A percentile compares a stretch with the other conserved stretches of the same genome.
Conservation (phyloP, 2,888 invertebrate genomes). For the Apamea anceps region DNA sequence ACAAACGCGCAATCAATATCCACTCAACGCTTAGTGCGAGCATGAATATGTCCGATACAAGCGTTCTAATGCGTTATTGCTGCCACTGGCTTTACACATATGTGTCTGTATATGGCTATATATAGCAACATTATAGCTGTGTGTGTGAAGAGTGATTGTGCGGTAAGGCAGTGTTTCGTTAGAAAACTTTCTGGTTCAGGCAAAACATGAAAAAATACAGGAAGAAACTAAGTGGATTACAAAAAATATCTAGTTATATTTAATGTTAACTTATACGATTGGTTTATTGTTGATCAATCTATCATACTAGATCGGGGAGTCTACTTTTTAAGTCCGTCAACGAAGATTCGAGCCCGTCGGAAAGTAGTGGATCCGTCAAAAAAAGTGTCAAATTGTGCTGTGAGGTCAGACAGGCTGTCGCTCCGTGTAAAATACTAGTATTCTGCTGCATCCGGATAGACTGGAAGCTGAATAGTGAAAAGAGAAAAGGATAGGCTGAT, state of each 20-base stretch:
- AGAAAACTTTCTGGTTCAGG: background rate
- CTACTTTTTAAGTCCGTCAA: too few species aligned
- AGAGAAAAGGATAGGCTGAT: too few species aligned
- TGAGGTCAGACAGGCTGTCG: too few species aligned
- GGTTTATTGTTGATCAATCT: background rate
- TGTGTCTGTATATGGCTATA: background rate
- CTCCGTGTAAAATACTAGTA: too few species aligned
- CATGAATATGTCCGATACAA: constrained; percentile 36
- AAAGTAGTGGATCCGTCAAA: too few species aligned
- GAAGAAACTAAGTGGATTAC: background rate
- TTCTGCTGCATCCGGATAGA: too few species aligned
- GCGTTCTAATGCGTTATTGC: constrained; percentile 39
- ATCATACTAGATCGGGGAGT: background rate
- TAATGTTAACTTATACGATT: background rate
- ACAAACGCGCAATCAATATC: constrained; percentile 35
- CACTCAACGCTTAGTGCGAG: constrained; percentile 15
- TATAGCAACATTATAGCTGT: background rate
- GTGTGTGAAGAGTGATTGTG: background rate
- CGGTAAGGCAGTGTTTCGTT: background rate
- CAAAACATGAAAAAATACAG: background rate
- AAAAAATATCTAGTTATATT: background rate
- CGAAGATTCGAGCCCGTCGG: too few species aligned
- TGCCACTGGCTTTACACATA: constrained; percentile 39
- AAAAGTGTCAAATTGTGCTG: too few species aligned
- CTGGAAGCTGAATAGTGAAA: too few species aligned